These are phyloP conservation scores for Elgaria multicarinata DNA, from an alignment of 2,113 vertebrate genomes.

Conservation along the genomic window DNA sequence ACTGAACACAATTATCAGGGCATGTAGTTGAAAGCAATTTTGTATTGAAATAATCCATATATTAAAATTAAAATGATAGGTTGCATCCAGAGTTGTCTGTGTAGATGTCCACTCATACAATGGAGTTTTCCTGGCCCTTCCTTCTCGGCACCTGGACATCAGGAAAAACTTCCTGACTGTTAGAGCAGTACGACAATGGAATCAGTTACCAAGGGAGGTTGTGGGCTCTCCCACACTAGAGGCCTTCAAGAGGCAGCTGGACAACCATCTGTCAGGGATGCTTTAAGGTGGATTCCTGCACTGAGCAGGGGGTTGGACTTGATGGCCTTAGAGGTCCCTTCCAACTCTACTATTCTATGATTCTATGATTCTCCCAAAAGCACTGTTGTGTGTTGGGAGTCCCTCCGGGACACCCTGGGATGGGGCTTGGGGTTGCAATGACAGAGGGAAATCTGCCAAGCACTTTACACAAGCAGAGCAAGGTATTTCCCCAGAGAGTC, in stretches of 20 bases:
- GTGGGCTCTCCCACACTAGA: too few species aligned
- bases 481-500: neutral
- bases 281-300: too few species aligned
- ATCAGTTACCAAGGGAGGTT: too few species aligned
- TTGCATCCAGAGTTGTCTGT: neutral
- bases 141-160: too few species aligned
- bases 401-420: neutral
- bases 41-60: neutral
- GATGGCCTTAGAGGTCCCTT: too few species aligned
- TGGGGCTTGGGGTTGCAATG: neutral
- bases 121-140: neutral
- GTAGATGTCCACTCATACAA: neutral
- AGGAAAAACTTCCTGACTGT: too few species aligned
- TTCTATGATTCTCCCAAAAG: neutral
- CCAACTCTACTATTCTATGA: too few species aligned
- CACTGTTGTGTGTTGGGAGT: neutral
- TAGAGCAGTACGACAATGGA: too few species aligned
- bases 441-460: neutral
- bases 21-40: neutral
- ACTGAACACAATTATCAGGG: neutral
- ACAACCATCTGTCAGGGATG: too few species aligned
- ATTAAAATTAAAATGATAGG: neutral
- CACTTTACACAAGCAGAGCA: neutral
- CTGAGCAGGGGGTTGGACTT: too few species aligned
- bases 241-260: too few species aligned